Evolutionary conservation across 2,888 invertebrate species (phyloP), one percentile per base, ranked within the genome.

Genomic region (Ennomos quercinarius): DNA sequence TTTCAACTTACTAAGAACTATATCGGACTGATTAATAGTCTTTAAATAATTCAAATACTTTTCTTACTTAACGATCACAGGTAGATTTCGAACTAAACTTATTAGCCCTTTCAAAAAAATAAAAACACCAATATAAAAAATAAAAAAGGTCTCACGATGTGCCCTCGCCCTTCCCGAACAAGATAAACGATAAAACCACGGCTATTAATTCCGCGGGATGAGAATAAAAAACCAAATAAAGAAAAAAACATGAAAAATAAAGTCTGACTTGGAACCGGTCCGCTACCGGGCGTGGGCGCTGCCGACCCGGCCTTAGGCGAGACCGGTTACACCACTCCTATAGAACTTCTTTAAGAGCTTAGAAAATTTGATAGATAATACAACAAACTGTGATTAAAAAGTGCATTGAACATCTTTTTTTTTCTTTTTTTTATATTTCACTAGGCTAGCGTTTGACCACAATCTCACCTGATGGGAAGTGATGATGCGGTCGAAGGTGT

Each of bases 121-220:
- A 5, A 11, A 9, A 11, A 51, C n/a, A 46, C 17, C 12, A 37
- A 40, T 52, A 37, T n/a, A 41, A 37, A 47, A 11, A 12, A 6
- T 10, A 10, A 36, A 13, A 1, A 0, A 6, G 55, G 61, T 27
- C 27, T 27, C 3, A 27, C 27, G 5, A 27, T 66, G 65, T 52
- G 56, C 9, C 27, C 57, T 34, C 63, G 54, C 49, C 73, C 70
- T 75, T 63, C 45, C 45, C 63, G 61, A 70, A 71, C 68, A 68
- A 77, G 81, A 81, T 81, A 77, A 79, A 80, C 66, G 80, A 82
- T 78, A 76, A 78, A 74, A 71, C 69, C 69, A 66, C 53, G 74
- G 75, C 80, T 76, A 83, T 83, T 80, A 81, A 83, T 83, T 81
- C 74, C 64, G 76, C 76, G 71, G 70, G 62, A 66, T 65, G 72